Base-by-base conservation (phyloP, 2,888 invertebrate genomes). In the Synanthedon vespiformis region DNA sequence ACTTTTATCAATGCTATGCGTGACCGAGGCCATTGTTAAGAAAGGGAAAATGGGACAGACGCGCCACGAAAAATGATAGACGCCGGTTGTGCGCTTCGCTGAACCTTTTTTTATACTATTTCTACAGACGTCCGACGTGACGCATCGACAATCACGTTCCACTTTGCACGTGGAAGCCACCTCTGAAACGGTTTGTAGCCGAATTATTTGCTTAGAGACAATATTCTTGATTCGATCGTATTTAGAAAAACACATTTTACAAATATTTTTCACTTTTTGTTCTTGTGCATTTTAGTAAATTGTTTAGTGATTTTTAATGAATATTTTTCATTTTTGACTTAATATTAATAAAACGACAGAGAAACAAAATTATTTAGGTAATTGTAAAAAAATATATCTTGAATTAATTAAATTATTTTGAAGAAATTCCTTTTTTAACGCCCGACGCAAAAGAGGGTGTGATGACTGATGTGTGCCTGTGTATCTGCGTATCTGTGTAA, bases 1-100 rank as follows among this genome's bases (percentile, higher is more conserved):
- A 60, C 70, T 74, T 76, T 74, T 77, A 79, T 77, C 72, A 74
- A 74, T 65, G 67, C 67, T 70, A 71, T 76, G 82, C 85, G 85
- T 85, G 83, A 84, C 81, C 77, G 80, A 78, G 77, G 80, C 83
- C 77, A 80, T 82, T 82, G 83, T 86, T 81, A 72, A 74, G 75
- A 79, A 84, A 84, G 76, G 73, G 78, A 81, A 82, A 85, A 83
- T 78, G 63, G 84, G 80, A 77, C 81, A 69, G 69, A 75, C 72
- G 67, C 66, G 60, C 69, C 70, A 68, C 72, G 72, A 74, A 77
- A 82, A 82, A 77, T 77, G 71, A 70, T 78, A 77, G 66, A 54
- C 63, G 62, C 64, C 78, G 80, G 80, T 67, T 71, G 65, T 63
- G 75, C 73, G 79, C 71, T 77, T 67, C 76, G 65, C 56, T 77